A percentile compares a stretch with the other conserved stretches of the same genome.
phyloP scores from a whole-genome alignment of 2,888 invertebrate species.

The Xestia sexstrigata region DNA sequence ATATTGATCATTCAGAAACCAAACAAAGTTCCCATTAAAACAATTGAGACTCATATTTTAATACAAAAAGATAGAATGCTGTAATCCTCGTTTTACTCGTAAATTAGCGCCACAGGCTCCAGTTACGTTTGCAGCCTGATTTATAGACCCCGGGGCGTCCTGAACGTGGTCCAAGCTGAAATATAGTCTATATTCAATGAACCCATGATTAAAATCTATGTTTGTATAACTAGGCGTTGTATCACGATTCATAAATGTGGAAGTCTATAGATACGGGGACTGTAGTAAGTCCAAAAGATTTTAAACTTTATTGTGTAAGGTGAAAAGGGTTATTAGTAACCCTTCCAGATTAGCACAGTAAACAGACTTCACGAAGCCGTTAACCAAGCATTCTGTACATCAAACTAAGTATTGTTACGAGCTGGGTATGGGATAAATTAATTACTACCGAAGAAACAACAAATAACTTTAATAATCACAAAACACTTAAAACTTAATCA shows the following conservation, averaged over 20 bases:
- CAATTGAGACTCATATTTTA: constrained; percentile 9
- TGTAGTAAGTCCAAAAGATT: background rate
- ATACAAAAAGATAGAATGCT: constrained; percentile 11
- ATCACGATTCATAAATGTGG: background rate
- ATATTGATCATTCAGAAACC: background rate
- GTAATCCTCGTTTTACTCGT: constrained; percentile 40
- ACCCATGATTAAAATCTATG: background rate
- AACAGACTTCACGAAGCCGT: too few species aligned
- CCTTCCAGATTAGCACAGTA: background rate
- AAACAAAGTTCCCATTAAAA: background rate
- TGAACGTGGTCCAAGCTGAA: constrained; percentile 55
- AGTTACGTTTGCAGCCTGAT: constrained; percentile 69
- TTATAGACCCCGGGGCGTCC: constrained; percentile 56
- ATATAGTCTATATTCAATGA: constrained; percentile 18
- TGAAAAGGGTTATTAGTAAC: background rate
- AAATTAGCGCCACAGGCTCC: constrained; percentile 68
- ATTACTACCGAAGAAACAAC: too few species aligned
- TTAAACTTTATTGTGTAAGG: background rate
- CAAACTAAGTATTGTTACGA: too few species aligned
- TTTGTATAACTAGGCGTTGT: background rate
- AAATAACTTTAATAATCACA: too few species aligned
- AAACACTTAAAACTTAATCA: too few species aligned
- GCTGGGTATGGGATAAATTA: too few species aligned
- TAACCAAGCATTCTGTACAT: too few species aligned
- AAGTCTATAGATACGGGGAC: background rate